These are phyloP conservation scores for Pterophyllum scalare DNA, from an alignment of 2,113 vertebrate genomes.

Conservation along the genomic window DNA sequence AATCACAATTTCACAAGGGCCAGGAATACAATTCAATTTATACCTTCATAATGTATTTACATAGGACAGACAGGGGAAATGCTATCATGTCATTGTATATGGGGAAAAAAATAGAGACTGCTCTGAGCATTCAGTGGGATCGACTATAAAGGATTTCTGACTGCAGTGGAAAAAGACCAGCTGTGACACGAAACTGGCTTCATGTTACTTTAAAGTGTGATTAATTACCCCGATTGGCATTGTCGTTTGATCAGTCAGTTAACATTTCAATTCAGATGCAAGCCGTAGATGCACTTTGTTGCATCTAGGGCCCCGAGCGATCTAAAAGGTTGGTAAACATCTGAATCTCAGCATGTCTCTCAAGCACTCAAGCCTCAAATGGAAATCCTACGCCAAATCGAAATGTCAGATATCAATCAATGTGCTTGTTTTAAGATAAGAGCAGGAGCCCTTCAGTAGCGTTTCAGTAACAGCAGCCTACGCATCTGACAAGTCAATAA, in stretches of 20 bases:
- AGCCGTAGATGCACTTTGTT: conserved; percentile 44
- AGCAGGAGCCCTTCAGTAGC: conserved; percentile 9
- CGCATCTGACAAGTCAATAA: conserved; percentile 37
- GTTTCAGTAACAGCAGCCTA: conserved; percentile 30
- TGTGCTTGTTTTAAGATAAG: conserved; percentile 34
- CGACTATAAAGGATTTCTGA: conserved; percentile 53
- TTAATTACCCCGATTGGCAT: conserved; percentile 63
- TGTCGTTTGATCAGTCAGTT: conserved; percentile 56
- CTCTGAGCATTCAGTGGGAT: conserved; percentile 40
- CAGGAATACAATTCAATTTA: conserved; percentile 46
- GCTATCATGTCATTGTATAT: conserved; percentile 43
- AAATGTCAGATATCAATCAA: conserved; percentile 66
- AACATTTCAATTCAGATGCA: conserved; percentile 51
- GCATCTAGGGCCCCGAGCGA: conserved; percentile 21
- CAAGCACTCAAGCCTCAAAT: conserved; percentile 33
- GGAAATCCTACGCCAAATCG: conserved; percentile 40
- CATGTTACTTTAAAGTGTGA: conserved; percentile 57
- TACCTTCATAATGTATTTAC: conserved; percentile 46
- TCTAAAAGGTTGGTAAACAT: conserved; percentile 37
- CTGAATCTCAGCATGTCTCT: conserved; percentile 23
- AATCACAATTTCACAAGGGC: conserved; percentile 65
- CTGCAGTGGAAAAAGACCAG: conserved; percentile 8
- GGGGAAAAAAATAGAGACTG: conserved; percentile 28
- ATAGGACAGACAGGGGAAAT: conserved; percentile 50
- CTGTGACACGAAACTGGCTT: conserved; percentile 4